Base-by-base conservation (phyloP, 1,140 invertebrate species). In the Helicoverpa armigera region DNA sequence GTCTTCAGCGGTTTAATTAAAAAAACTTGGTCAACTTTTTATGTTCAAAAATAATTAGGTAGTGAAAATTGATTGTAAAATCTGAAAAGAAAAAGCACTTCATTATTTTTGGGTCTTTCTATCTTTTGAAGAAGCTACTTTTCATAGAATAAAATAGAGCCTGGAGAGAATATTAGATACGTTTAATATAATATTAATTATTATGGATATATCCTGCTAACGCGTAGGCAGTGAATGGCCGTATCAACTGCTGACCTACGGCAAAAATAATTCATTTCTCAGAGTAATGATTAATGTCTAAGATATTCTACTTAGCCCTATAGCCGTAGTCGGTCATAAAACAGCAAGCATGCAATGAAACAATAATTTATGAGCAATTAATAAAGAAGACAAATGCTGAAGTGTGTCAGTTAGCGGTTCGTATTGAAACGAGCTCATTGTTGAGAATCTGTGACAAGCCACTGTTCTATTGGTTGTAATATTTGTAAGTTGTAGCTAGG, bases 1-100 rank as follows among this genome's bases (percentile, higher is more conserved):
- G 86, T 88, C 87, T 88, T 84, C 74, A 12, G 48, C 31, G 63
- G 61, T 56, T 73, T 73, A 56, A 73, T 73, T 73, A 58, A 73
- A 73, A 69, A 73, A 56, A 43, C 16, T 58, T 29, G 69, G 48
- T 72, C 50, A 54, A 73, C 70, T 73, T 73, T 43, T 43, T 29
- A 31, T 48, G 29, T 73, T 35, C 48, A 58, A 73, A 73, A 56
- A 58, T 73, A 58, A 73, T 43, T 18, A 58, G 14, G 53, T 54
- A 54, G 18, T 72, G 69, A 54, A 72, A 72, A 54, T 72, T 72
- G 12, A 72, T 72, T 35, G 31, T 16, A 14, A n/a, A 9, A 2
- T 65, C 31, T 29, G 43, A 48, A 65, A 65, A 43, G 63, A 48
- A 48, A 65, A 31, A 29, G 23, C 13, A 11, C 2, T 12, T 65